phyloP scores from a whole-genome alignment of 2,888 invertebrate genomes.

The Epirrita christyi region DNA sequence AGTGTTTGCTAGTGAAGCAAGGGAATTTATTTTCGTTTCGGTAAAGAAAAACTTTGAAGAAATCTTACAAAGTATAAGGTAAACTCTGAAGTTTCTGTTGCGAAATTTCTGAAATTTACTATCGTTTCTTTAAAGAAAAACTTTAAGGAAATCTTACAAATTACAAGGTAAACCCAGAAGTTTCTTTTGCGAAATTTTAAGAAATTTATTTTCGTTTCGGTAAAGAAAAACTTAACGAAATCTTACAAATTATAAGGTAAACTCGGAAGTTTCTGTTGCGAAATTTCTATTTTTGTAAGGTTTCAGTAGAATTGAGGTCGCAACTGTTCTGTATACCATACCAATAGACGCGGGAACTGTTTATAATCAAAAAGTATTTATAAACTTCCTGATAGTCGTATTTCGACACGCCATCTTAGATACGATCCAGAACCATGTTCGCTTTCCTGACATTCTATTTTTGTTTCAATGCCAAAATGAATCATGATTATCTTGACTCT shows the following conservation, averaged over 20 bases:
- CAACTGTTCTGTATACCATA: slow-evolving; percentile 1
- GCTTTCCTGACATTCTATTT: slow-evolving; percentile 20
- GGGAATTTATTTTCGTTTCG: neutral
- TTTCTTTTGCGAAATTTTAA: slow-evolving; percentile 10
- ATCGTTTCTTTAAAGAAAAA: neutral
- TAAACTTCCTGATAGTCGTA: slow-evolving; percentile 18
- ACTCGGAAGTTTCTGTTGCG: slow-evolving; percentile 1
- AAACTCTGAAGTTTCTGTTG: slow-evolving; percentile 1
- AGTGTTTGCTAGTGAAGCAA: neutral
- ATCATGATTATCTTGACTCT: neutral
- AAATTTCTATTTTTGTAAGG: slow-evolving; percentile 7
- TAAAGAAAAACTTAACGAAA: neutral
- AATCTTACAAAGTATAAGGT: neutral
- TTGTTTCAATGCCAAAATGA: slow-evolving; percentile 4
- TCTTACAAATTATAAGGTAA: slow-evolving; percentile 1
- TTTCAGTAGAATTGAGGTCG: slow-evolving; percentile 20
- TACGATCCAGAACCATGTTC: slow-evolving; percentile 20
- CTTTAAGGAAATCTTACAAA: neutral
- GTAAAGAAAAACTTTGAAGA: neutral
- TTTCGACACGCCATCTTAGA: slow-evolving; percentile 20
- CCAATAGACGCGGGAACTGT: slow-evolving; percentile 21
- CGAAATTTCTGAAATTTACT: slow-evolving; percentile 11
- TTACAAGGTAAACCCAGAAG: slow-evolving; percentile 3
- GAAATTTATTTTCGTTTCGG: neutral
- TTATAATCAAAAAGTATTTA: slow-evolving; percentile 30